Evolutionary conservation across 2,888 invertebrate species (phyloP), one percentile per base, ranked within the genome.

Genomic region (Strigamia transsilvanica): DNA sequence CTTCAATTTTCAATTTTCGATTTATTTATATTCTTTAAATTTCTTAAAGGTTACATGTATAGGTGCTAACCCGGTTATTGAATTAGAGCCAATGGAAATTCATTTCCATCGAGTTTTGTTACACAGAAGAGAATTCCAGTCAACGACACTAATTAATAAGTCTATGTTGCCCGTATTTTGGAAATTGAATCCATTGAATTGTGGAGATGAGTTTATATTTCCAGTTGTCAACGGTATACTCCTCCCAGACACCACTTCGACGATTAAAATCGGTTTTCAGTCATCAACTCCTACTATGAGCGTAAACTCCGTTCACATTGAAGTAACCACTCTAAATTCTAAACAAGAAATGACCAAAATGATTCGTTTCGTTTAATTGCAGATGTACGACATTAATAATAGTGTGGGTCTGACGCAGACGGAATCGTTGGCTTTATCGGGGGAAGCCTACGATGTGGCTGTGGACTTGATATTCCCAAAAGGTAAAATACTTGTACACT

Each of bases 141-240:
- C 56, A 18, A 9, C 18, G 21, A n/a, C 21, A 1, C 56, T 56
- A 18, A 56, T 56, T 7, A 56, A 56, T 56, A 56, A 56, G 21
- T 56, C 18, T 1, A 56, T 18, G 18, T 56, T 56, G 21, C 56
- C 56, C 5, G 10, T 56, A 9, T 56, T 56, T 56, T 56, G 56
- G 56, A 56, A 56, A 56, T 18, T 56, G 18, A 56, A 56, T 56
- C 21, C 18, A 2, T 21, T 56, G 21, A n/a, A 18, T 56, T 56
- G 56, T 56, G 56, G 56, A 3, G 56, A 56, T 18, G 56, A 56
- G 18, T 56, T 56, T 56, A 56, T 56, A n/a, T 56, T 56, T 18
- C 56, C 56, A 1, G 56, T 56, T 18, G 7, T 3, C 56, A 18
- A 18, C 10, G 56, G 56, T 18, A 7, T 56, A 6, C 56, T 56